Conservation (phyloP, 2,113 vertebrate genomes). For the Rhabdomys dilectus region DNA sequence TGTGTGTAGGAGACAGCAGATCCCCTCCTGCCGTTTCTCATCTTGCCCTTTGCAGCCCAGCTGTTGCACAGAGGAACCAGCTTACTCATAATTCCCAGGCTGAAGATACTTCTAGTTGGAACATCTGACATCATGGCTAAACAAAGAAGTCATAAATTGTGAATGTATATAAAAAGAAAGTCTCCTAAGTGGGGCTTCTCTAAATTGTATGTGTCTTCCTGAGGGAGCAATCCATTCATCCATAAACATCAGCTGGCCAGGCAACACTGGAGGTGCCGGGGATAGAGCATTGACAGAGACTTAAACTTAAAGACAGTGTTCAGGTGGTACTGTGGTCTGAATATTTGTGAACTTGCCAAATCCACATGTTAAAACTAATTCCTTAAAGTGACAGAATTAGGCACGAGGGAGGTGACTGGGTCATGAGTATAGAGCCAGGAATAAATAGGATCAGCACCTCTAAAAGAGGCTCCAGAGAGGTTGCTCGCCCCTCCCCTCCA, state of each 20-base stretch:
- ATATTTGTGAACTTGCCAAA: neutral
- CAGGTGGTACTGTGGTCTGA: neutral
- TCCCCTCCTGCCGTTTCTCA: neutral
- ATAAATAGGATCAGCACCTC: neutral
- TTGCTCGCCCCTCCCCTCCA: neutral
- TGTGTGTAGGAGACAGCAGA: neutral
- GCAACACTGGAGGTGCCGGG: neutral
- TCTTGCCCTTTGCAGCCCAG: neutral
- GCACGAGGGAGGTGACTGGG: neutral
- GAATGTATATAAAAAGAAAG: neutral
- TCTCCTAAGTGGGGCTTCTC: neutral
- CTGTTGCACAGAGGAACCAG: neutral
- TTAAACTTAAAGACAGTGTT: no score
- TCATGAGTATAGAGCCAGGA: neutral
- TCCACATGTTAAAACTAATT: neutral
- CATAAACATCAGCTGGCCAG: neutral
- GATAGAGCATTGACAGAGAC: fast-evolving
- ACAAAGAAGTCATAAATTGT: constrained; percentile 7
- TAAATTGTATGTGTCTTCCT: neutral
- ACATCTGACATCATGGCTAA: constrained; percentile 40
- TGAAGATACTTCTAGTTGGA: constrained; percentile 29
- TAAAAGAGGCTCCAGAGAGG: neutral
- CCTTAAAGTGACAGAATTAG: neutral
- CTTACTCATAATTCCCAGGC: constrained; percentile 45
- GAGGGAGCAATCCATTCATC: neutral